Evolutionary conservation across 2,888 invertebrate genomes (phyloP), one percentile per base, ranked within the genome.

Genomic region (Parelbella ahira): DNA sequence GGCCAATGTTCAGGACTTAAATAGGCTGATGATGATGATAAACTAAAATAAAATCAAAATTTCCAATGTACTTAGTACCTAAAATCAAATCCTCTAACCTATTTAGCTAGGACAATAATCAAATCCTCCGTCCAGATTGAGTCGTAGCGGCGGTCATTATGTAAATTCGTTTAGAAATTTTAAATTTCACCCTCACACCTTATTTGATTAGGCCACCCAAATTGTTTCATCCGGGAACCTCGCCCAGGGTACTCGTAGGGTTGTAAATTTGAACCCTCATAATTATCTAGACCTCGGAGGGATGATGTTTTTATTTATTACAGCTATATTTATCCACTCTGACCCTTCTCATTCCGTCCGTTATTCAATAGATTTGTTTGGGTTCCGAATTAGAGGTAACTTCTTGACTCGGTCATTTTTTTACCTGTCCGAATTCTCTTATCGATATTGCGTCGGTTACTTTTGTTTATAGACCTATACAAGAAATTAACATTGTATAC

Each of bases 131-230:
- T n/a, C 3, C 21, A 21, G 21, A 21, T 21, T 21, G 4, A 21
- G 21, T 21, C 7, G 21, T 21, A 21, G 7, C 21, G 7, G 3
- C 7, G 7, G 7, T 21, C 7, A 21, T 21, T 80, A 81, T 80
- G 79, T 61, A 74, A 79, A 81, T 77, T 51, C 45, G 48, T 53
- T 50, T 45, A 53, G 61, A 59, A 73, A 70, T 76, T 78, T 75
- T 57, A 75, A 77, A 74, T 71, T 68, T 64, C 58, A 29, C 65
- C 64, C 68, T 68, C 65, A 67, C 66, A 66, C 66, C 67, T 69
- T 78, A 76, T 80, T 81, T 80, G 75, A 75, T 77, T 74, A 74
- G 72, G 75, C 63, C 63, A 58, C 69, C 66, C 72, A 72, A 77
- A 79, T 79, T 71, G 74, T 75, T 74, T 72, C 63, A 74, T 73